Evolutionary conservation across 2,888 invertebrate species (phyloP).

Genomic region (Noctua comes): DNA sequence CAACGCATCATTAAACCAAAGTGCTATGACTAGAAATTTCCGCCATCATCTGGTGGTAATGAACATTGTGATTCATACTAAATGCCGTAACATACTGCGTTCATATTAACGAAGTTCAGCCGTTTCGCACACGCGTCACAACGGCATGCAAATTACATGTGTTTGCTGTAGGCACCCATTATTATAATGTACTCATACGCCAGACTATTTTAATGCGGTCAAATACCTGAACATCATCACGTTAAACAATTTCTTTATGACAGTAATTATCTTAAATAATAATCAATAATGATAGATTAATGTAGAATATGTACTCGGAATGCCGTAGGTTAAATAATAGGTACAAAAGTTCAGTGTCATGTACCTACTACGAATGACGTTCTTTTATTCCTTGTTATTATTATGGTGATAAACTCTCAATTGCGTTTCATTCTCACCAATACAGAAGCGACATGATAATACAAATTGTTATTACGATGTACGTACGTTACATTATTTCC

Average conservation of each 20-base stretch:
- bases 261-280: constrained; percentile 29
- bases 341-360: constrained; percentile 18
- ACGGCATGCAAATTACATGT: constrained; percentile 53
- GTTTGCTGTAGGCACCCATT: constrained; percentile 48
- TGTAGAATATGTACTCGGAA: not conserved
- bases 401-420: not conserved
- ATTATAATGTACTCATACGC: constrained; percentile 40
- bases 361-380: not conserved
- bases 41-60: constrained; percentile 39
- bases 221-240: constrained; percentile 41
- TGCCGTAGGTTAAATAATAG: constrained; percentile 10
- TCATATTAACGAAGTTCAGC: constrained; percentile 52
- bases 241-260: constrained; percentile 35
- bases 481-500: constrained; percentile 56
- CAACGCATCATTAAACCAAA: constrained; percentile 19
- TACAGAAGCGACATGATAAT: constrained; percentile 39
- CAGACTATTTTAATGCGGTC: constrained; percentile 60
- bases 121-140: constrained; percentile 48
- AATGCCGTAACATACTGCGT: constrained; percentile 48
- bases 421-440: constrained; percentile 20
- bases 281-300: constrained; percentile 26
- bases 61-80: constrained; percentile 56
- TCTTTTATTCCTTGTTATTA: constrained; percentile 24
- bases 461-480: constrained; percentile 28
- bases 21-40: constrained; percentile 39